Evolutionary conservation across 2,888 invertebrate species (phyloP), one percentile per base, ranked within the genome.

Genomic region (Drosophila glabriapex): DNA sequence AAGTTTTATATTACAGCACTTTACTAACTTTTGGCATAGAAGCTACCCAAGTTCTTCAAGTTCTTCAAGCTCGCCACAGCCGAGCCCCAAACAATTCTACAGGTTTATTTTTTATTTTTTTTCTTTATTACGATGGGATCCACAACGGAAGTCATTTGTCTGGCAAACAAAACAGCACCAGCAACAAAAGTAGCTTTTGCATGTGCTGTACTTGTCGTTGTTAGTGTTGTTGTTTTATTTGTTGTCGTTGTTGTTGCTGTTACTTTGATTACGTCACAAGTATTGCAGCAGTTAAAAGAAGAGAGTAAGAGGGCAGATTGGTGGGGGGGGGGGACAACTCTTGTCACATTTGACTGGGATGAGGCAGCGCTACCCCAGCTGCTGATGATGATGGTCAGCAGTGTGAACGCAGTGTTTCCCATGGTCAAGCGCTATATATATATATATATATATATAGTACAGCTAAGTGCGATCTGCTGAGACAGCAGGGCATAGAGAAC

Each of bases 91-190:
- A 28, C 31, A 29, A 52, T 52, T 50, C 52, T 31, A 53, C 16
- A 60, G 52, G 16, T 52, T 62, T 16, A 5, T 12, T 37, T 25
- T 43, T 52, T 68, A 46, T 16, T 68, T 28, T 67, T 28, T 66
- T 1, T n/a, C 39, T 61, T 64, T 85, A 84, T 86, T 72, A 82
- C 82, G 83, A 64, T 75, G 78, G 71, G 70, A 81, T 72, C 86
- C 76, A 63, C 83, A 90, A 76, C 90, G 85, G 85, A 85, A 90
- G 90, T 90, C 89, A 85, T 85, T 85, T 85, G 85, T 90, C 83
- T 80, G 86, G 49, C 71, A 55, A 69, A 61, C 75, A 75, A 73
- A 65, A 69, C 43, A 66, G 31, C 65, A 61, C 66, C 68, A 83
- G 68, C 58, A 55, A 70, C 33, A 58, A 64, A 76, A 60, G 61